phyloP scores from a whole-genome alignment of 1,140 invertebrate genomes.

The Hylaeus volcanicus region DNA sequence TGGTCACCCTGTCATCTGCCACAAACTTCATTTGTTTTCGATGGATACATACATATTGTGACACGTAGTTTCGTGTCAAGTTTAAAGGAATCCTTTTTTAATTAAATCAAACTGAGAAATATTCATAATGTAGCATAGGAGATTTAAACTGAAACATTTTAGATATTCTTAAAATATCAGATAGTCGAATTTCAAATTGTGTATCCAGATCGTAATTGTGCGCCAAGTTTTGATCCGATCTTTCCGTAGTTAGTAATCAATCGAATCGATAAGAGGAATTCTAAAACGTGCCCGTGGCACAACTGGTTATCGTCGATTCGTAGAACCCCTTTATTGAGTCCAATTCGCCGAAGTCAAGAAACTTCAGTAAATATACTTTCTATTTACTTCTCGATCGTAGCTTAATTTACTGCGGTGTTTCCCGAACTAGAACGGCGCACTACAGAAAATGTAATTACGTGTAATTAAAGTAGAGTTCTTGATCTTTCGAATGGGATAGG shows the following conservation, averaged over 20 bases:
- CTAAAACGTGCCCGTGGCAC: constrained; percentile 15
- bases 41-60: not conserved
- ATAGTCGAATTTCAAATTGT: not conserved
- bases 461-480: no score
- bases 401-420: no score
- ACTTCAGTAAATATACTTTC: not conserved
- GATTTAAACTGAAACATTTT: no score
- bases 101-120: no score
- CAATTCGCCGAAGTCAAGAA: not conserved
- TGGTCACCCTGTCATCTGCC: not conserved
- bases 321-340: not conserved
- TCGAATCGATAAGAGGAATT: constrained; percentile 35
- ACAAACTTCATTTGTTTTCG: constrained; percentile 18
- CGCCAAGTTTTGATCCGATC: constrained; percentile 4
- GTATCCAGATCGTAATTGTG: not conserved
- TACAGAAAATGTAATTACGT: no score
- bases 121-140: no score
- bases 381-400: no score
- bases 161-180: no score
- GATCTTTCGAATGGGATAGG: no score
- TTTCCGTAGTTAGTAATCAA: constrained; percentile 33
- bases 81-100: not conserved
- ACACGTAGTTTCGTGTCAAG: no score
- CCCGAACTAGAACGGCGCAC: no score
- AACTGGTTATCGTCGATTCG: not conserved